Base-by-base conservation (phyloP, 1,140 invertebrate species). In the Dysdera silvatica region DNA sequence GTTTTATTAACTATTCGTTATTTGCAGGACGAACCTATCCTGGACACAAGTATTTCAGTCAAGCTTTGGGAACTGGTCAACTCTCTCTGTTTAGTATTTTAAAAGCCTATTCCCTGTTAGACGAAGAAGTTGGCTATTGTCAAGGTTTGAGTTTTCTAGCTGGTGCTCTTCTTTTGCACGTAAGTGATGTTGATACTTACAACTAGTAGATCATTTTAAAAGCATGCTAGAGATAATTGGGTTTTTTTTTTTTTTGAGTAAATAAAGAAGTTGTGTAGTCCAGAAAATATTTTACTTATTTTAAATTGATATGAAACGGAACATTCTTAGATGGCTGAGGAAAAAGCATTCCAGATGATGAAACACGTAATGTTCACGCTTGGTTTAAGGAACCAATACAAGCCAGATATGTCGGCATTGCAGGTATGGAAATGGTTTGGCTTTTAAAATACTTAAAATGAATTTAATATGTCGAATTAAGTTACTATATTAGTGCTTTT, bases 111-210 rank as follows among this genome's bases (percentile, higher is more conserved):
- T 96, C 93, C 2, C 79, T 98, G 7, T 75, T 95, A 12, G 95
- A 98, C 76, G 85, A 87, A n/a, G 91, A 96, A 75, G 87, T 98
- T 10, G 92, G 92, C 0, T 98, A 98, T 77, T 94, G 91, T 69
- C 94, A 98, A 76, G 95, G 95, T 0, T 80, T 97, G 4, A 93
- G 91, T 72, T 98, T 97, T 72, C 88, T 97, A n/a, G 93, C 90
- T 65, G 94, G 91, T 8, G 84, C 96, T 6, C 78, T 98, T 5
- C 79, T 98, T 6, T 80, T 97, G 64, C 94, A 98, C 79, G 91
- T 95, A 78, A 86, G 85, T 64, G 10, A 1, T 8, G 20, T 41
- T 45, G 20, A 12, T 55, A 20, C 24, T 28, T 53, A 20, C 32
- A 14, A 35, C 5, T 12, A 5, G 14, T 59, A 7, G 6, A 48